A percentile compares a stretch with the other conserved stretches of the same genome.
These are phyloP conservation scores for Phyllostomus hastatus DNA, from an alignment of 2,113 vertebrate species.

Conservation along the genomic window DNA sequence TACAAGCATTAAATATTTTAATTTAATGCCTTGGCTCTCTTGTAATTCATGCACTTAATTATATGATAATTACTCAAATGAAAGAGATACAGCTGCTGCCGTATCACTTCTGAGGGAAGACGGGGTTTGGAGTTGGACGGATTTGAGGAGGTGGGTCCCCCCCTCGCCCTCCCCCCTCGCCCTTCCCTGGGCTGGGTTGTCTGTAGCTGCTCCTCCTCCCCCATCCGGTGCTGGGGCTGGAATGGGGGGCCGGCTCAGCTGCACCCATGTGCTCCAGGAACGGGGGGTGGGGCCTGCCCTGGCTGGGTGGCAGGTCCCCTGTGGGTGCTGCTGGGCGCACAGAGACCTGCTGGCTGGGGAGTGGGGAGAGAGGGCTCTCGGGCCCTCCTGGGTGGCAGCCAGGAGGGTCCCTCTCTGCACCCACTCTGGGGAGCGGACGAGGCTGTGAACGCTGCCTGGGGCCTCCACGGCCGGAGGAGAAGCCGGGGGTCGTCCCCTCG, in stretches of 20 bases:
- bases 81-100: constrained; percentile 89
- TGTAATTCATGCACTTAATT: constrained; percentile 95
- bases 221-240: background rate
- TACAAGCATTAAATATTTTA: constrained; percentile 95
- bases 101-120: constrained; percentile 84
- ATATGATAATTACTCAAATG: constrained; percentile 92
- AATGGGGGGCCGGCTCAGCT: background rate
- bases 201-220: background rate
- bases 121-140: constrained; percentile 78
- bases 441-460: background rate
- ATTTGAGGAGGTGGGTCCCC: constrained; percentile 47
- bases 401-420: background rate
- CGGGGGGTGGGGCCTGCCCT: constrained; percentile 11
- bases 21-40: constrained; percentile 93
- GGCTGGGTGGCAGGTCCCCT: constrained; percentile 60
- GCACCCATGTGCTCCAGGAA: background rate
- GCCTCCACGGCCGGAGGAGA: background rate
- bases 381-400: background rate
- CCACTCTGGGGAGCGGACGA: background rate
- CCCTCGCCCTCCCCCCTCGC: fast-evolving
- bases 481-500: background rate
- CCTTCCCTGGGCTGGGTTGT: background rate
- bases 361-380: background rate
- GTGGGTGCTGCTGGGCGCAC: constrained; percentile 59
- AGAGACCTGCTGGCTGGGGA: background rate